Percentiles rank a stretch among this genome's conserved stretches.
Evolutionary conservation across 2,113 vertebrate species (phyloP).

Genomic region (Lagopus leucura): DNA sequence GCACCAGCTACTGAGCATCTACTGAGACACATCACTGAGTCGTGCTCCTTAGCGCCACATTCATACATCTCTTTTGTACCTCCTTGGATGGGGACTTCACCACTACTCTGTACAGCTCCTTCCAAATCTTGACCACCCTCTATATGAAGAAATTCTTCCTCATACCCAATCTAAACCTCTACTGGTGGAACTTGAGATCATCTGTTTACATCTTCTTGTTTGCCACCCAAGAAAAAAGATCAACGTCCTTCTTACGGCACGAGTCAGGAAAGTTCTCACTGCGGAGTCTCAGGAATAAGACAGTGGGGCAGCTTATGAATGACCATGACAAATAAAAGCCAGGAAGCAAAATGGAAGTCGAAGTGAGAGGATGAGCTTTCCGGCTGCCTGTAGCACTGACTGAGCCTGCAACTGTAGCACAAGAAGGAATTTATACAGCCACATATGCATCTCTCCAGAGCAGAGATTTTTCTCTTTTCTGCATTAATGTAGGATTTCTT

Average conservation of each 20-base stretch:
- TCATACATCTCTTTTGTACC: neutral
- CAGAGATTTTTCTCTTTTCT: neutral
- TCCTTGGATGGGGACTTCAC: neutral
- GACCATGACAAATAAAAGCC: accelerated
- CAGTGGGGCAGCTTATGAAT: neutral
- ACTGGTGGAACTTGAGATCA: neutral
- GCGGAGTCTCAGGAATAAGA: neutral
- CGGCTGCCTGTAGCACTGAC: neutral
- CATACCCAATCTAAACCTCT: neutral
- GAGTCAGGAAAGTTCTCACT: neutral
- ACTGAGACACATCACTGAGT: neutral
- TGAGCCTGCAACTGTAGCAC: neutral
- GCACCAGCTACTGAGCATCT: neutral
- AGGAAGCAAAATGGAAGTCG: neutral
- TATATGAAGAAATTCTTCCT: neutral
- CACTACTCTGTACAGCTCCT: neutral
- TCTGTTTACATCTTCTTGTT: neutral
- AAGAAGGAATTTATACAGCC: neutral
- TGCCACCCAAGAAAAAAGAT: neutral
- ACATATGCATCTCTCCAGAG: neutral
- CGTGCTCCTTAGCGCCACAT: neutral
- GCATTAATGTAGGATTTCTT: neutral
- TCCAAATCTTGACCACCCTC: neutral
- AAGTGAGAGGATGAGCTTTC: neutral
- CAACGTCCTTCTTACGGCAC: neutral